Base-by-base conservation (phyloP, 2,888 invertebrate species). In the Amblyjoppa proteus region DNA sequence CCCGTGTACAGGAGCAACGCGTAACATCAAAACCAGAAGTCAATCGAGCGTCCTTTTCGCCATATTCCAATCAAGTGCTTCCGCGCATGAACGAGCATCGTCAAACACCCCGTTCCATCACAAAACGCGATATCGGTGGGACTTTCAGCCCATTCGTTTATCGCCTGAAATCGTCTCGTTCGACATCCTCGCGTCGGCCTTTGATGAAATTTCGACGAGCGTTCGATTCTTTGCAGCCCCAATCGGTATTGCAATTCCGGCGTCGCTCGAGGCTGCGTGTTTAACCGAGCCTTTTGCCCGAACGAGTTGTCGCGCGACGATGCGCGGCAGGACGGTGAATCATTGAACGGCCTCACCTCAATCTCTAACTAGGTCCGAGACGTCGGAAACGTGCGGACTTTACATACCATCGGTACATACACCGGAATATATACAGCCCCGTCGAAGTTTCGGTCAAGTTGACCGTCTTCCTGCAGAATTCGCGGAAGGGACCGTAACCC, bases 351-450 rank as follows among this genome's bases (percentile, higher is more conserved):
- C 9, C 34, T 38, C 31, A 53, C 38, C 56, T 58, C 56, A 20
- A 56, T 73, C 56, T 13, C 73, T n/a, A 16, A 41, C 38, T 31
- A 25, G 34, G 38, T 41, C 68, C 41, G 68, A 31, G 56, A 38
- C 73, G 73, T 73, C 56, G 56, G 34, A 73, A 73, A 56, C 73
- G 73, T 58, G 56, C 6, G 56, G 16, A 64, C 51, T 9, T 3
- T 34, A 13, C 45, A 45, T 56, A 41, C 38, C 20, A 31, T 25
- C n/a, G 34, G 53, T 56, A n/a, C 38, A 71, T 25, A 16, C 73
- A 11, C 2, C 6, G 20, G n/a, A 31, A 20, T 71, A 9, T 11
- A 31, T 31, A 31, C n/a, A 58, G 11, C 3, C 58, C 58, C 3
- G 25, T 4, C 58, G 28, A 71, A 41, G 49, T 53, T 53, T 16